Evolutionary conservation across 37 sponge, comb jelly and placozoan species (phyloP), one percentile per base, ranked within the genome.

Genomic region (Hormiphora californensis): DNA sequence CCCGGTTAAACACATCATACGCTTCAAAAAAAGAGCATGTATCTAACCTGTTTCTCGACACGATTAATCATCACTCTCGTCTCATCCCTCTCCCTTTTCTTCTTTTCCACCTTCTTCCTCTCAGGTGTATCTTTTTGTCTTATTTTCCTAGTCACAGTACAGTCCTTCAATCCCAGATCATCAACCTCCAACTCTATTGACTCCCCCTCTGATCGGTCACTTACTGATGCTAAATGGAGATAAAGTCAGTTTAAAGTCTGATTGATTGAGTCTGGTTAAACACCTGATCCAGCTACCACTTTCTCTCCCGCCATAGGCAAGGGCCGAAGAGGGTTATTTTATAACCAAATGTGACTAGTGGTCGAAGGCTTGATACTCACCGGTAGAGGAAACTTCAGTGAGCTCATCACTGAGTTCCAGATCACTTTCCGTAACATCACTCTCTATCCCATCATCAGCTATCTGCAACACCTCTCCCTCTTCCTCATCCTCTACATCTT

Each of bases 11-110:
- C n/a, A n/a, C n/a, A n/a, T n/a, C n/a, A n/a, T n/a, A n/a, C n/a
- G 15, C 53, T 49, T 49, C 9, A 49, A 49, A 49, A 49, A 59
- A n/a, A 59, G 25, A 59, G 63, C 11, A n/a, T 8, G 17, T n/a
- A 8, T 7, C 35, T 35, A 4, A 73, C 81, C 81, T 73, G 40
- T 73, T 73, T 73, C 46, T 73, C 81, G 25, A 73, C 81, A 27
- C 43, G 46, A 40, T 73, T 28, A 21, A 73, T 33, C n/a, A 43
- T 43, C 44, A 41, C 12, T 33, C 23, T 73, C 0, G 81, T 73
- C 81, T 73, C 36, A 39, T 73, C 43, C 12, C 17, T 23, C 17
- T 22, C n/a, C 41, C 40, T 27, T 3, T 33, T 46, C 44, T 73
- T 73, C 43, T 7, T 27, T n/a, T 43, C 27, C 22, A 1, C 1